Base-by-base conservation (phyloP, 92 coral and sea anemone species). In the Epizoanthus rinbou region DNA sequence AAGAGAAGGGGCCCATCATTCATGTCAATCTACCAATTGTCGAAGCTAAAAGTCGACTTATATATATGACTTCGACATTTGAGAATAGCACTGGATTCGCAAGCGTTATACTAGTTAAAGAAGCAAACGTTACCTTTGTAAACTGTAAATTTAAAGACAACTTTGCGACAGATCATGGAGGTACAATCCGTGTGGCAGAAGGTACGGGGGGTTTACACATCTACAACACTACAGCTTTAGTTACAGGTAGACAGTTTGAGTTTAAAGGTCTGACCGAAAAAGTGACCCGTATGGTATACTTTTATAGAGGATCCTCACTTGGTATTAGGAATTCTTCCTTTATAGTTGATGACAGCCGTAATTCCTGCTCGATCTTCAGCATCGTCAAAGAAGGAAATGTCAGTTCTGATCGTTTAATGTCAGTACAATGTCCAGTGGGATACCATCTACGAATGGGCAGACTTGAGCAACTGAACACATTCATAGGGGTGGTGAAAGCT, bases 141-240 rank as follows among this genome's bases (percentile, higher is more conserved):
- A 80, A 85, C 59, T 89, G 89, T 69, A 52, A 65, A 3, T 80
- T 89, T 24, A 18, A 64, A 9, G 53, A 89, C 66, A 89, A 89
- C 67, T 85, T 85, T 69, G 89, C 80, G 4, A 15, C 5, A 6
- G 35, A 45, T 58, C 74, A 65, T 43, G 83, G 89, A 5, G 74
- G 86, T 23, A 86, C 86, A 47, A 14, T 89, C 7, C 45, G 24
- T 28, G 47, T 85, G 3, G 76, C n/a, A 28, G 47, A 19, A 8
- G 89, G 83, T 8, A 64, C 87, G 4, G 81, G 69, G 3, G 52
- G 78, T 3, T 57, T 62, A 13, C 47, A 81, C 11, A 66, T 69
- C 15, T 73, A 24, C 33, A 57, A 86, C 67, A 65, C 82, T 54
- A 82, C 73, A 19, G 65, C 85, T 57, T 21, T 47, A 14, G 53